Evolutionary conservation across 2,113 vertebrate genomes (phyloP).

Genomic region (Poeciliopsis prolifica): DNA sequence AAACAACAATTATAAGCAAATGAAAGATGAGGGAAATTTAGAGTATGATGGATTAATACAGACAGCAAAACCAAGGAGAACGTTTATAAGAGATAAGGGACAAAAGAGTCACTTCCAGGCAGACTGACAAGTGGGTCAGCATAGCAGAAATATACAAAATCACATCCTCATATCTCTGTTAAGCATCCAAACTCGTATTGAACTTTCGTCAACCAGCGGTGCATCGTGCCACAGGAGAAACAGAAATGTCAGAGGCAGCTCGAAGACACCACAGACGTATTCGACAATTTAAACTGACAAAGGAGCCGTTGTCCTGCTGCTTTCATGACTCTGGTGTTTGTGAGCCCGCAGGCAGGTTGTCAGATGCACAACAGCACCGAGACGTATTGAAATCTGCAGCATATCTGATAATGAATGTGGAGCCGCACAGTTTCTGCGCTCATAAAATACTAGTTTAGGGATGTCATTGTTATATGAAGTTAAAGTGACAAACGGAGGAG

Average conservation of each 20-base stretch:
- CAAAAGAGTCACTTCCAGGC: neutral
- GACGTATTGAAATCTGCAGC: conserved; percentile 12
- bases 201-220: conserved; percentile 18
- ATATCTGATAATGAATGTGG: conserved; percentile 20
- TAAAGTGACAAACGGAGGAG: conserved; percentile 25
- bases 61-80: neutral
- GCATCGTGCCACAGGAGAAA: conserved; percentile 23
- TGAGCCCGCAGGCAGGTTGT: conserved; percentile 41
- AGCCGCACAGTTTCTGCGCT: neutral
- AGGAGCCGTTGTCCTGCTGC: conserved; percentile 35
- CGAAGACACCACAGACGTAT: conserved; percentile 1
- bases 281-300: conserved; percentile 27
- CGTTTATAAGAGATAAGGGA: neutral
- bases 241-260: conserved; percentile 39
- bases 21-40: neutral
- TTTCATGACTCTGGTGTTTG: conserved; percentile 27
- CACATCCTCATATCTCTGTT: neutral
- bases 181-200: neutral
- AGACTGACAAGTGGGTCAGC: conserved; percentile 5
- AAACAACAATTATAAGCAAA: neutral
- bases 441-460: neutral
- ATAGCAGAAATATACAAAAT: neutral
- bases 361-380: conserved; percentile 20
- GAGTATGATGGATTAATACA: neutral
- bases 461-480: neutral